These are phyloP conservation scores for Diploptera punctata DNA, from an alignment of 2,888 invertebrate genomes.

Conservation along the genomic window DNA sequence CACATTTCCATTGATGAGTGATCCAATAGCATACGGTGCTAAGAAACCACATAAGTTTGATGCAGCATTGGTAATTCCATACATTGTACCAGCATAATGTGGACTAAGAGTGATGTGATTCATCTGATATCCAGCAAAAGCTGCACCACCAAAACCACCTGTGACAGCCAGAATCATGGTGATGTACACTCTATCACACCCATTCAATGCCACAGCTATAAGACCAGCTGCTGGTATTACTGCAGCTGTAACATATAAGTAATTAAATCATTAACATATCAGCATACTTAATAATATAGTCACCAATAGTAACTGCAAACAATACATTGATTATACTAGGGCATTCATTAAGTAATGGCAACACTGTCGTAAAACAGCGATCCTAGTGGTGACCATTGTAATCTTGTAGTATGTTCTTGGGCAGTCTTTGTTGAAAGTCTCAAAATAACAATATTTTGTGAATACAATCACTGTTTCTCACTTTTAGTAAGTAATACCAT, in stretches of 20 bases:
- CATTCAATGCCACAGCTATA: constrained; percentile 79
- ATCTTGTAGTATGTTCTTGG: too few species aligned
- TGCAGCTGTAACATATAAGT: constrained; percentile 57
- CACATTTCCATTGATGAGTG: constrained; percentile 72
- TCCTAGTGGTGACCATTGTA: too few species aligned
- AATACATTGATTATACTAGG: too few species aligned
- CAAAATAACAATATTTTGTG: too few species aligned
- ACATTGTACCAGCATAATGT: constrained; percentile 83
- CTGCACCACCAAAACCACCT: constrained; percentile 78
- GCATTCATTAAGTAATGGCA: too few species aligned
- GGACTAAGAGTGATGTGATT: constrained; percentile 85
- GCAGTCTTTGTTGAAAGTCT: too few species aligned
- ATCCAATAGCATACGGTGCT: constrained; percentile 79
- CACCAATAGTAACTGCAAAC: too few species aligned
- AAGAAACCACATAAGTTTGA: constrained; percentile 84
- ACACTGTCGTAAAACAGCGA: too few species aligned
- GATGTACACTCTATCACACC: constrained; percentile 73
- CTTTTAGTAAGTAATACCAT: too few species aligned
- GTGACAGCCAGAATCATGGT: constrained; percentile 73
- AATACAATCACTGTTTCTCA: too few species aligned
- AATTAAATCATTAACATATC: too few species aligned
- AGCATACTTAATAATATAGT: too few species aligned
- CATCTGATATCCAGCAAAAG: constrained; percentile 83
- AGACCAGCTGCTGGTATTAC: constrained; percentile 77
- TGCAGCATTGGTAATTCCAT: constrained; percentile 83